Conservation (phyloP, 2,113 vertebrate genomes). For the Orthonyx spaldingii region DNA sequence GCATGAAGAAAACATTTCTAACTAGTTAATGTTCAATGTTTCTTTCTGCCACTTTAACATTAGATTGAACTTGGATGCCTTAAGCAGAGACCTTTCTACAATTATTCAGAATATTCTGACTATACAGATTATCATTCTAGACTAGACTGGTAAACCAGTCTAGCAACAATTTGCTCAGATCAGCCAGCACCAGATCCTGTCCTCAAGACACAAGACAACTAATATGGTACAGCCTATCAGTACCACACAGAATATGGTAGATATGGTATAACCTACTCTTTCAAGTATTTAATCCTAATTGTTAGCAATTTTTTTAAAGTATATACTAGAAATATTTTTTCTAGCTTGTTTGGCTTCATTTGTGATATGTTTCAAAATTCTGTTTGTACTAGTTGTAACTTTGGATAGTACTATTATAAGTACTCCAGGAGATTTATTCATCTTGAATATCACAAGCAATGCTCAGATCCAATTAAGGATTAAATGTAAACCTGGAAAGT, state of each 20-base stretch:
- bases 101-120: not conserved
- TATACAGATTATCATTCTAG: not conserved
- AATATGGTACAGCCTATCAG: accelerated
- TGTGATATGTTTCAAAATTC: not conserved
- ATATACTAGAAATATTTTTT: not conserved
- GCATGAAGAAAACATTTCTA: not conserved
- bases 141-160: not conserved
- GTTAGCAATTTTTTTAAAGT: not conserved
- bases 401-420: not conserved
- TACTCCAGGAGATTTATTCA: not conserved
- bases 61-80: not conserved
- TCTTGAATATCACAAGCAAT: not conserved
- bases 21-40: not conserved
- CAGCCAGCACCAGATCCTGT: not conserved
- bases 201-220: not conserved
- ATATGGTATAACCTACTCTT: not conserved
- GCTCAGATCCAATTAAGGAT: not conserved
- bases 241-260: not conserved
- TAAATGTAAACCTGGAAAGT: not conserved
- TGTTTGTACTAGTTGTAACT: not conserved
- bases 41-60: not conserved
- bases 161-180: not conserved
- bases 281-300: not conserved
- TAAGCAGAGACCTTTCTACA: not conserved
- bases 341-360: not conserved